These are phyloP conservation scores for Lasius platythorax DNA, from an alignment of 2,888 invertebrate genomes.

Conservation along the genomic window DNA sequence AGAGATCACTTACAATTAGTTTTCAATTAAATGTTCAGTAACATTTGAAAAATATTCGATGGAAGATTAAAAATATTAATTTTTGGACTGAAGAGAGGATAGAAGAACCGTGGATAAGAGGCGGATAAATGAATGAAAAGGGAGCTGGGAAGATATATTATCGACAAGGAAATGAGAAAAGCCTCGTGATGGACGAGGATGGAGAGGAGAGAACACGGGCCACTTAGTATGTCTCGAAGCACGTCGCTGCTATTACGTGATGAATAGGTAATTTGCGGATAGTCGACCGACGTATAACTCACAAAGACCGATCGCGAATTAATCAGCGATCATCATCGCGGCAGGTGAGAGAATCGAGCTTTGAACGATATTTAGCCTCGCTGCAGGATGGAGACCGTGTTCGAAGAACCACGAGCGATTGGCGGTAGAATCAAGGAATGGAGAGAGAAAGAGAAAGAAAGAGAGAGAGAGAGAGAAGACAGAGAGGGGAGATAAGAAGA, in stretches of 20 bases:
- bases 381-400: background rate
- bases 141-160: background rate
- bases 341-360: constrained; percentile 53
- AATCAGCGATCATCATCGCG: constrained; percentile 82
- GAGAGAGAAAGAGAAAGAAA: background rate
- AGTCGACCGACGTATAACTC: constrained; percentile 72
- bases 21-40: constrained; percentile 42
- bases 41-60: background rate
- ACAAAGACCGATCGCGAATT: constrained; percentile 81
- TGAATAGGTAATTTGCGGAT: constrained; percentile 84
- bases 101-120: constrained; percentile 25
- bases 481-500: background rate
- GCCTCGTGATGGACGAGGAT: constrained; percentile 16
- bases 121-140: constrained; percentile 41
- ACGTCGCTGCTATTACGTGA: constrained; percentile 84
- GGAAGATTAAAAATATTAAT: constrained; percentile 11
- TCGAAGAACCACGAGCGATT: background rate
- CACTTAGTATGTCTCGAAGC: constrained; percentile 67
- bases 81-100: constrained; percentile 53
- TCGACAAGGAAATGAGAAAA: constrained; percentile 28
- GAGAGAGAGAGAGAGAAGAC: background rate
- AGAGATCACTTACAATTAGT: background rate
- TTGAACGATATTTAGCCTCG: constrained; percentile 36
- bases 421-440: background rate
- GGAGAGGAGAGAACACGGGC: constrained; percentile 46